phyloP scores from a whole-genome alignment of 92 coral and sea anemone species.

The Parazoanthus darwini region DNA sequence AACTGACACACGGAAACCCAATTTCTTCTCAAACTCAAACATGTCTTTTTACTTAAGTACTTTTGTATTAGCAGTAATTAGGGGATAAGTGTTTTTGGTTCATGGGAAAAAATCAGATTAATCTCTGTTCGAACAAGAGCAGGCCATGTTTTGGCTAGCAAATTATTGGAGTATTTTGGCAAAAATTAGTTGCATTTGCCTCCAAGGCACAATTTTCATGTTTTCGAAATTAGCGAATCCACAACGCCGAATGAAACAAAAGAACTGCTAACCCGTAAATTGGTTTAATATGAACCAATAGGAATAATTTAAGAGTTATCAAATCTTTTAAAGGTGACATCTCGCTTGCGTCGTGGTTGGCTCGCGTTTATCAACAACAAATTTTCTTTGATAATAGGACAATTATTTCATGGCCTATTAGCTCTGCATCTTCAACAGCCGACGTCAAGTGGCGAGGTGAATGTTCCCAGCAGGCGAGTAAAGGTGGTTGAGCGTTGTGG shows the following conservation, averaged over 20 bases:
- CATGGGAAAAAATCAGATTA: constrained; percentile 45
- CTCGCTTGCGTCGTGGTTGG: constrained; percentile 94
- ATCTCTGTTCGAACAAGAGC: constrained; percentile 29
- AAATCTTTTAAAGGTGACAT: constrained; percentile 95
- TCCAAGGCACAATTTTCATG: constrained; percentile 66
- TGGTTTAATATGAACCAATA: constrained; percentile 95
- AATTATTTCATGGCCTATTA: constrained; percentile 99
- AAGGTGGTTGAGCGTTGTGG: constrained; percentile 36
- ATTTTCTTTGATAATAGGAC: constrained; percentile 99
- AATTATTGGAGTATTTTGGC: constrained; percentile 61
- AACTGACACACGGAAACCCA: constrained; percentile 41
- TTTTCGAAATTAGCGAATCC: constrained; percentile 83
- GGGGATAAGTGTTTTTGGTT: constrained; percentile 69
- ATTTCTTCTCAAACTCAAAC: constrained; percentile 40
- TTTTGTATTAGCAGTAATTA: constrained; percentile 78
- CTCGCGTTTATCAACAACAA: constrained; percentile 99
- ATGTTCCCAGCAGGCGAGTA: constrained; percentile 93
- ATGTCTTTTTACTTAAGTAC: constrained; percentile 62
- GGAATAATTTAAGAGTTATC: constrained; percentile 97
- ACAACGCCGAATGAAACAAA: constrained; percentile 95
- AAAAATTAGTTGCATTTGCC: constrained; percentile 54
- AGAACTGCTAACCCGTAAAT: constrained; percentile 97
- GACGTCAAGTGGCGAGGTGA: constrained; percentile 96
- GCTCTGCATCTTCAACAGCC: constrained; percentile 96
- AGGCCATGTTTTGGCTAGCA: constrained; percentile 53